Evolutionary conservation across 1,140 invertebrate genomes (phyloP).

Genomic region (Acyrthosiphon pisum): DNA sequence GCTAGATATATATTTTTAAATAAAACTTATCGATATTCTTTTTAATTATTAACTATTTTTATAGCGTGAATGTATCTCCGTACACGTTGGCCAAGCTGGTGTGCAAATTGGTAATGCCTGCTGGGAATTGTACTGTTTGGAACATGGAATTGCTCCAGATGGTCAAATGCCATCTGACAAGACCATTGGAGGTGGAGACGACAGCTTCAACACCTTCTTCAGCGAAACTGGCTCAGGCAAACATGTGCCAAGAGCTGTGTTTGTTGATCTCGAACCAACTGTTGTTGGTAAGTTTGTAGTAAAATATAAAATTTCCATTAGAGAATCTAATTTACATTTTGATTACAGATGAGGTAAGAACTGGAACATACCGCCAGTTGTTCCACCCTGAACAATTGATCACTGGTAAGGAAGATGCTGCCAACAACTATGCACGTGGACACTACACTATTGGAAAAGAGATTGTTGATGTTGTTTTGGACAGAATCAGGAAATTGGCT

Average conservation of each 20-base stretch:
- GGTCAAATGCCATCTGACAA: conserved; percentile 83
- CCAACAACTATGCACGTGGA: conserved; percentile 73
- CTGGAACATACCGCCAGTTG: conserved; percentile 69
- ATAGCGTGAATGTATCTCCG: conserved; percentile 73
- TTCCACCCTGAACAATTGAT: conserved; percentile 73
- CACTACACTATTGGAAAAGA: conserved; percentile 81
- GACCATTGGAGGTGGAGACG: conserved; percentile 75
- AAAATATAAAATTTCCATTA: neutral
- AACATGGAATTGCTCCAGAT: conserved; percentile 91
- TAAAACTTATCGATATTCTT: too few relatives aligned
- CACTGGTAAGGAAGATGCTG: conserved; percentile 73
- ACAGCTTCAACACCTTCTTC: conserved; percentile 73
- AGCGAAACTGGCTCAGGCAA: conserved; percentile 67
- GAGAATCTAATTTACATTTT: neutral
- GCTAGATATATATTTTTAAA: too few relatives aligned
- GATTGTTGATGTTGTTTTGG: conserved; percentile 75
- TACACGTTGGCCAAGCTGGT: conserved; percentile 75
- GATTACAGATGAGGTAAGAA: conserved; percentile 68
- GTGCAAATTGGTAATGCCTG: conserved; percentile 79
- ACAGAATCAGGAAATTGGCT: conserved; percentile 74
- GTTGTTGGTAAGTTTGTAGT: conserved; percentile 67
- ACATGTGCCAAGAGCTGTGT: conserved; percentile 72
- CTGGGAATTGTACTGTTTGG: conserved; percentile 79
- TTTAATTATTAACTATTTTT: conserved; percentile 57
- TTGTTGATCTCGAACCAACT: conserved; percentile 75